phyloP scores from a whole-genome alignment of 2,113 vertebrate species.

The Carettochelys insculpta region DNA sequence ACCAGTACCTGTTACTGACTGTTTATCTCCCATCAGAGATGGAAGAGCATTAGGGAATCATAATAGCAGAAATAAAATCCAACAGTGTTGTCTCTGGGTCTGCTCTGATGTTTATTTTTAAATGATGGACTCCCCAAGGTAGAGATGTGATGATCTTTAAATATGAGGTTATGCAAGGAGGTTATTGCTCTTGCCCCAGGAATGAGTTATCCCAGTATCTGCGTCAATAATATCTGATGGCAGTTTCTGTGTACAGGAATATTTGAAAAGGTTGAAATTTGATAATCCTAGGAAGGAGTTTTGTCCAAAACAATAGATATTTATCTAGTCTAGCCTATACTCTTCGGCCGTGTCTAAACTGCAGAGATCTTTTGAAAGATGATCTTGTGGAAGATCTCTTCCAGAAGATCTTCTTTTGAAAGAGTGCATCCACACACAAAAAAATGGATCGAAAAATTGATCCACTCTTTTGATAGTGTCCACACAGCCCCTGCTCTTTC shows the following conservation, averaged over 20 bases:
- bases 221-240: background rate
- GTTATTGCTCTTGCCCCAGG: background rate
- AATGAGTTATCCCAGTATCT: background rate
- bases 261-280: background rate
- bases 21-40: background rate
- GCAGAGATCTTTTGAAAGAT: too few relatives aligned
- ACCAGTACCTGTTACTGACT: background rate
- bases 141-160: background rate
- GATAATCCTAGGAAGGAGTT: background rate
- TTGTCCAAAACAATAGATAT: background rate
- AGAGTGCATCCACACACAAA: too few relatives aligned
- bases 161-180: background rate
- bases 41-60: background rate
- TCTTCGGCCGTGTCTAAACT: background rate
- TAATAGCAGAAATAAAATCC: background rate
- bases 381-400: too few relatives aligned
- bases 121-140: background rate
- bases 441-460: too few relatives aligned
- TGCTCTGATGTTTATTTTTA: background rate
- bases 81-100: background rate
- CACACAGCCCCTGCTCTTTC: too few relatives aligned
- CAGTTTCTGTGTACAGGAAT: background rate
- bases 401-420: too few relatives aligned
- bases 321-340: background rate
- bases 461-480: too few relatives aligned